Base-by-base conservation (phyloP, 2,113 vertebrate genomes). In the Halichoerus grypus region DNA sequence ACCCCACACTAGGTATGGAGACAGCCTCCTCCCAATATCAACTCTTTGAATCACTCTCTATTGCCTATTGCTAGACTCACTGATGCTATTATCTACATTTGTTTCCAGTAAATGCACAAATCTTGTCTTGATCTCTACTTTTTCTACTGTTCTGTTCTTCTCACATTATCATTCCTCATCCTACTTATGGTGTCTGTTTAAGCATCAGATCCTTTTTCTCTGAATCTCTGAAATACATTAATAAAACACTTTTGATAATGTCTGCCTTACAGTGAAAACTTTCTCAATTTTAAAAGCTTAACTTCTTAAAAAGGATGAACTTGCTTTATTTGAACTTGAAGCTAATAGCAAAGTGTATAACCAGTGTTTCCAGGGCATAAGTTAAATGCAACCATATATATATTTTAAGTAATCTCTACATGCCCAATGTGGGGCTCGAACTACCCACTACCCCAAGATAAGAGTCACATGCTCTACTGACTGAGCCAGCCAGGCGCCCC, bases 321-420 rank as follows among this genome's bases (percentile, higher is more conserved):
- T 77, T 94, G 21, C 5, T 57, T 77, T 83, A 76, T 42, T 83
- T 91, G 65, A 65, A 92, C 22, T 67, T 85, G n/a, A 82, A 76
- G 80, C 33, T 74, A 81, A 86, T 33, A 74, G 36, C 24, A 95
- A 92, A 97, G 53, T 65, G 28, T 10, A 85, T n/a, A 72, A 69
- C 42, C 28, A 51, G 15, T n/a, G 26, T 86, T 77, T 91, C 57
- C 51, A 88, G 42, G 51, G 14, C n/a, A 53, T 46, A 49, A 74
- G 24, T 85, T 92, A 76, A 12, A 67, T 21, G 21, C 28, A 46
- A 46, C 2, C 4, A 15, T 9, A 69, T 69, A n/a, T 69, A 69
- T 33, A 65, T 61, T 19, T 69, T 0, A 49, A 46, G 24, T 77
- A 42, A 77, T 77, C 74, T 77, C 42, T 49, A 49, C 4, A 42